Base-by-base conservation (phyloP, 92 coral and sea anemone genomes). In the Epizoanthus stellaris region DNA sequence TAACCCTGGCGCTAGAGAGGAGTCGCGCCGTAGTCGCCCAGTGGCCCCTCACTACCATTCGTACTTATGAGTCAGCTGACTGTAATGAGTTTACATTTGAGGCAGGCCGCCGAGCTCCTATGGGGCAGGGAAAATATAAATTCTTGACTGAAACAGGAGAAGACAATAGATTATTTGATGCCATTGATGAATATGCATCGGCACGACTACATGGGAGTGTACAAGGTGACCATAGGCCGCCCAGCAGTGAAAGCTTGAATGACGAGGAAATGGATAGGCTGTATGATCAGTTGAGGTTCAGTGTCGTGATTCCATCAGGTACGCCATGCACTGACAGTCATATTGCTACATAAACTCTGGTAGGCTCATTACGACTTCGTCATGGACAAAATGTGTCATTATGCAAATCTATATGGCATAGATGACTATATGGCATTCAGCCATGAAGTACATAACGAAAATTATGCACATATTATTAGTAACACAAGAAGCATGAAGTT, bases 1-100 rank as follows among this genome's bases (percentile, higher is more conserved):
- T 96, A 3, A 94, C 99, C 0, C 89, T 96, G 45, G 99, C 99
- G 9, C 87, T 96, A 70, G 99, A 96, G 77, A 91, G 98, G 12
- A 96, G 97, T 42, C 88, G 95, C 36, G 94, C 99, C 34, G 98
- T 96, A 14, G 94, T 96, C 4, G 94, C 99, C 13, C 99, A 96
- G 87, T 96, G 99, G 99, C 99, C 99, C 14, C 91, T 96, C 40
- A 96, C 99, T 40, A 96, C 99, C 3, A 87, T 96, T 20, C 97
- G 99, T 4, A 96, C 90, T 73, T 96, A 96, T 66, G 98, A 96
- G 71, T 90, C 94, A 30, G 85, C 95, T 82, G 99, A 96, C 91
- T 73, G 87, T 66, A 93, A 92, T 66, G 98, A 94, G 85, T 96
- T 96, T 67, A 89, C 89, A 15, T 93, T 96, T 90, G 99, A 96